Evolutionary conservation across 2,113 vertebrate species (phyloP).

Genomic region (Zeus faber): DNA sequence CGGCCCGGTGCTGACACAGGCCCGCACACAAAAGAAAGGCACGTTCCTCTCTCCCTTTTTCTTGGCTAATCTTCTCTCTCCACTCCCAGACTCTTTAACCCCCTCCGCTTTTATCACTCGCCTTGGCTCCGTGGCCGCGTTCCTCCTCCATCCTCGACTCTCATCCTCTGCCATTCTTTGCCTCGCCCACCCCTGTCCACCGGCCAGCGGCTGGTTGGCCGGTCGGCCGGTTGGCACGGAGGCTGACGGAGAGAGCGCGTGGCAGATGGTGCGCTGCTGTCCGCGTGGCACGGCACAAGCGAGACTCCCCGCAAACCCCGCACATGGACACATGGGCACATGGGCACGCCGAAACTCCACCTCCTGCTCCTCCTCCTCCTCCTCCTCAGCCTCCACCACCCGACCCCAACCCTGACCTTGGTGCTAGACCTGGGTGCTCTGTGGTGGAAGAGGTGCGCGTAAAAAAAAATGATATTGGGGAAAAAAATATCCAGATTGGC

Average conservation of each 20-base stretch:
- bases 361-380: slow-evolving; percentile 47
- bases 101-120: slow-evolving; percentile 19
- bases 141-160: background rate
- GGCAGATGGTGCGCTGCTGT: slow-evolving; percentile 75
- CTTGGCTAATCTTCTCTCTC: too few species aligned
- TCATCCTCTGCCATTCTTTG: slow-evolving; percentile 19
- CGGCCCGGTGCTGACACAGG: slow-evolving; percentile 24
- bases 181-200: slow-evolving; percentile 47
- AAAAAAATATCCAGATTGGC: too few species aligned
- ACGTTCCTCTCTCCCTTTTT: background rate
- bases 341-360: too few species aligned
- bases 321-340: too few species aligned
- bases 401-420: slow-evolving; percentile 23
- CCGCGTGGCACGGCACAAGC: slow-evolving; percentile 65
- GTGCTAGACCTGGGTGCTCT: too few species aligned
- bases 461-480: too few species aligned
- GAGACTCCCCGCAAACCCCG: slow-evolving; percentile 46
- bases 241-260: slow-evolving; percentile 51
- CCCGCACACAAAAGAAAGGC: slow-evolving; percentile 18
- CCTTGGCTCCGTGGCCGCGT: slow-evolving; percentile 3
- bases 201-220: slow-evolving; percentile 61
- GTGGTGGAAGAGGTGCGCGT: too few species aligned
- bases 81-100: slow-evolving; percentile 2
- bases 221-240: slow-evolving; percentile 66
- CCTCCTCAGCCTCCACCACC: slow-evolving; percentile 25